These are phyloP conservation scores for Sciaenops ocellatus DNA, from an alignment of 2,797 vertebrate genomes.

Conservation along the genomic window DNA sequence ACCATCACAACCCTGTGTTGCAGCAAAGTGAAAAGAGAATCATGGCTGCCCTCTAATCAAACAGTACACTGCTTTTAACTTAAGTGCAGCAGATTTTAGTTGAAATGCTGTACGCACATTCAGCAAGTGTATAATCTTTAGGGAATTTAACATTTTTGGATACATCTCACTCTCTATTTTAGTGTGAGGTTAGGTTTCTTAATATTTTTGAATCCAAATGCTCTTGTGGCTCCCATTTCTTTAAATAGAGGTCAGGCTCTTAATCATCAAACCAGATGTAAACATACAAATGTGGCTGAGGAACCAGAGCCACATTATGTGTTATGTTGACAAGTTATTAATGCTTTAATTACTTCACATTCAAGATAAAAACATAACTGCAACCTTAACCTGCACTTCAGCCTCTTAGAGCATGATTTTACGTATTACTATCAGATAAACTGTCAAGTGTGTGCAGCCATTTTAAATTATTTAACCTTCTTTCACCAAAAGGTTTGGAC, in stretches of 20 bases:
- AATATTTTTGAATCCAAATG: background rate
- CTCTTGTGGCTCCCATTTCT: background rate
- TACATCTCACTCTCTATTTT: background rate
- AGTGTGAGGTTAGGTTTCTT: background rate
- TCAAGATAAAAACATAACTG: background rate
- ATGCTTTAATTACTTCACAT: background rate
- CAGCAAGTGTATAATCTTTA: no score
- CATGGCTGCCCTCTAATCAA: no score
- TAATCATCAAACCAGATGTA: conserved; percentile 4
- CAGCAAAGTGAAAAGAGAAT: no score
- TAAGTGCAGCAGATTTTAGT: background rate
- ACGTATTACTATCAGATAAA: background rate
- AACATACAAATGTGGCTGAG: background rate
- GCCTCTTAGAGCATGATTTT: background rate
- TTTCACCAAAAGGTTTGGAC: background rate
- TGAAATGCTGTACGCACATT: background rate
- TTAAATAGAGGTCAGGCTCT: background rate
- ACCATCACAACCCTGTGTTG: no score
- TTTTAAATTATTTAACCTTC: background rate
- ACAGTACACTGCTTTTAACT: no score
- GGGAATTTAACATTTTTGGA: background rate
- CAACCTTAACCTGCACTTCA: background rate
- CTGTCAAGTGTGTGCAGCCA: background rate
- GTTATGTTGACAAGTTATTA: background rate
- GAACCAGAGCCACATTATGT: background rate